phyloP scores from a whole-genome alignment of 2,888 invertebrate genomes.

The Cremastinae sp. region DNA sequence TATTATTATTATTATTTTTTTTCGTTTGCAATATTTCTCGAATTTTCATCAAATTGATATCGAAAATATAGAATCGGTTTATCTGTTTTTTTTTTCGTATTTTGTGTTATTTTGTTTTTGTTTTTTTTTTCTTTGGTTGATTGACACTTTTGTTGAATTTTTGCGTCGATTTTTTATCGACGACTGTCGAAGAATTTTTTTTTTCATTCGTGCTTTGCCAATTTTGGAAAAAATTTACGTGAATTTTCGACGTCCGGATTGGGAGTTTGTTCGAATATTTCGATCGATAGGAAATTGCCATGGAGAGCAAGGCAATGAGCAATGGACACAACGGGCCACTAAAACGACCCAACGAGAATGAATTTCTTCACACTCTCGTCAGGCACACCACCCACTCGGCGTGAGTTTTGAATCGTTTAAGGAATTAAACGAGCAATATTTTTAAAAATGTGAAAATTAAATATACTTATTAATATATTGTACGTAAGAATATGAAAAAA shows the following conservation, averaged over 20 bases:
- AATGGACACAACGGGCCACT: constrained; percentile 66
- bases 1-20: not conserved
- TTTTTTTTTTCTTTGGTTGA: too few relatives aligned
- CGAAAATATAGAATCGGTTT: not conserved
- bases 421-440: too few relatives aligned
- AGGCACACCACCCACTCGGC: constrained; percentile 68
- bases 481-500: too few relatives aligned
- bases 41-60: not conserved
- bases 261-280: not conserved
- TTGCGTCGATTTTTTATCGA: too few relatives aligned
- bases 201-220: not conserved
- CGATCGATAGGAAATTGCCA: constrained; percentile 68
- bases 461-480: too few relatives aligned
- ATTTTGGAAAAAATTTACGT: too few relatives aligned
- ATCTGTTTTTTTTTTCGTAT: too few relatives aligned
- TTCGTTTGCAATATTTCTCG: not conserved
- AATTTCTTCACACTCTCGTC: constrained; percentile 70
- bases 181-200: constrained; percentile 19
- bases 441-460: too few relatives aligned
- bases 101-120: too few relatives aligned
- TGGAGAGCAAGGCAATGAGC: constrained; percentile 57
- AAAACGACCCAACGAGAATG: constrained; percentile 72
- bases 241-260: too few relatives aligned
- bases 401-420: constrained; percentile 64
- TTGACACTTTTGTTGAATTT: too few relatives aligned